Conservation (phyloP, 2,888 invertebrate genomes). For the Acanthosoma haemorrhoidale region DNA sequence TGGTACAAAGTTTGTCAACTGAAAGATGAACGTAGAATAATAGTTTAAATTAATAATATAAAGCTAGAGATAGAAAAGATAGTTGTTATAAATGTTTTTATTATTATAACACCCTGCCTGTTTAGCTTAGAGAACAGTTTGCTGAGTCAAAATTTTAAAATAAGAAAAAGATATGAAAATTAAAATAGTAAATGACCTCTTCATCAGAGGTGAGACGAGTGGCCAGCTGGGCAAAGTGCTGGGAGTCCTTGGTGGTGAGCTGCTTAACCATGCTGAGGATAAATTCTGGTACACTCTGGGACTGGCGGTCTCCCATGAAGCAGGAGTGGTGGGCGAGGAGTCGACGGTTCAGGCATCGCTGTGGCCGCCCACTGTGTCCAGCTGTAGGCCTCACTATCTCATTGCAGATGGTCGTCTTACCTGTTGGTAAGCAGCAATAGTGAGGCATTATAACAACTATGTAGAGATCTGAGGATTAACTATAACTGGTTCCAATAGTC, state of each 20-base stretch:
- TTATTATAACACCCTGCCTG: too few relatives aligned
- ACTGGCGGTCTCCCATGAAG: slow-evolving; percentile 78
- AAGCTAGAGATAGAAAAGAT: too few relatives aligned
- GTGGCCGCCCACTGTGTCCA: slow-evolving; percentile 57
- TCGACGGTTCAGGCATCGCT: slow-evolving; percentile 67
- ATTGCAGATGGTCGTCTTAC: slow-evolving; percentile 85
- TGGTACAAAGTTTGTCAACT: too few relatives aligned
- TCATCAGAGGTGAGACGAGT: slow-evolving; percentile 52
- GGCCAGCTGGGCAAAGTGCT: slow-evolving; percentile 43
- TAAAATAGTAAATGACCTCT: slow-evolving; percentile 47
- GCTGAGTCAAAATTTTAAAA: too few relatives aligned
- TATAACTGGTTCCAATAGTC: too few relatives aligned
- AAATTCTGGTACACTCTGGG: slow-evolving; percentile 78
- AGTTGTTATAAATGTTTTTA: too few relatives aligned
- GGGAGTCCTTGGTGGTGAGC: slow-evolving; percentile 51
- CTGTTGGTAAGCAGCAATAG: slow-evolving; percentile 52
- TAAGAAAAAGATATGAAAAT: not conserved
- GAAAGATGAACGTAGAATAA: too few relatives aligned
- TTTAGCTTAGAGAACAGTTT: too few relatives aligned
- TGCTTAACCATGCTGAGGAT: slow-evolving; percentile 80
- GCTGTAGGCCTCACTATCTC: slow-evolving; percentile 68
- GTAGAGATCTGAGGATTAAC: too few relatives aligned
- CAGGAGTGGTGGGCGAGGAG: slow-evolving; percentile 83
- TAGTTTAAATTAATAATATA: too few relatives aligned
- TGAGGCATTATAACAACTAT: too few relatives aligned